A percentile compares a stretch with the other conserved stretches of the same genome.
These are phyloP conservation scores for Cheilosia vernalis DNA, from an alignment of 2,888 invertebrate genomes.

Conservation along the genomic window DNA sequence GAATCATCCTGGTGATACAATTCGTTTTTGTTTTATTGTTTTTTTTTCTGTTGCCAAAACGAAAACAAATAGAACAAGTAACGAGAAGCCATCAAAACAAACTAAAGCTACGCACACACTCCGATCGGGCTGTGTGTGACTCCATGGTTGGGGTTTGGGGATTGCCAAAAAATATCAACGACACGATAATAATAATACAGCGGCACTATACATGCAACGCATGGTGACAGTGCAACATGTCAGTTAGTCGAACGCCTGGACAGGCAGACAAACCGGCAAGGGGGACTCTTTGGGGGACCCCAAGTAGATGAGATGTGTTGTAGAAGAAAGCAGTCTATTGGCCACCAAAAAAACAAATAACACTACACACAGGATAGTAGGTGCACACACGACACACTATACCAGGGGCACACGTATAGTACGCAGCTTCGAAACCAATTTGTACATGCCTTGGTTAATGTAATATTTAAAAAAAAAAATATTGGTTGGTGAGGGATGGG, in stretches of 20 bases:
- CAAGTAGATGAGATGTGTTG: conserved; percentile 31
- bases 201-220: conserved; percentile 35
- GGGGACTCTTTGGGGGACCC: conserved; percentile 11
- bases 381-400: conserved; percentile 21
- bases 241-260: conserved; percentile 39
- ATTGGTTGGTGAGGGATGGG: conserved; percentile 5
- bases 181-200: conserved; percentile 65
- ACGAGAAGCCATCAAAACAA: conserved; percentile 67
- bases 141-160: conserved; percentile 39
- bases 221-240: conserved; percentile 44
- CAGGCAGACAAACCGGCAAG: conserved; percentile 21
- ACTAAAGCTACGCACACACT: conserved; percentile 72
- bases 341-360: conserved; percentile 27
- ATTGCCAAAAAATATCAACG: conserved; percentile 65
- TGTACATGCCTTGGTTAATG: conserved; percentile 69
- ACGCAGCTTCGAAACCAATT: conserved; percentile 65
- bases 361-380: conserved; percentile 12
- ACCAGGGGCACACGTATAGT: conserved; percentile 28
- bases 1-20: conserved; percentile 6
- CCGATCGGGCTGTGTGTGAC: conserved; percentile 3
- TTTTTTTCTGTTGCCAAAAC: conserved; percentile 28
- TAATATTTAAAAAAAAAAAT: conserved; percentile 58
- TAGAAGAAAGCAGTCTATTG: conserved; percentile 49
- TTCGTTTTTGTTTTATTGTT: conserved; percentile 11
- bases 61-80: conserved; percentile 65